Conservation (phyloP, 2,113 vertebrate species). For the Clarias batrachus region DNA sequence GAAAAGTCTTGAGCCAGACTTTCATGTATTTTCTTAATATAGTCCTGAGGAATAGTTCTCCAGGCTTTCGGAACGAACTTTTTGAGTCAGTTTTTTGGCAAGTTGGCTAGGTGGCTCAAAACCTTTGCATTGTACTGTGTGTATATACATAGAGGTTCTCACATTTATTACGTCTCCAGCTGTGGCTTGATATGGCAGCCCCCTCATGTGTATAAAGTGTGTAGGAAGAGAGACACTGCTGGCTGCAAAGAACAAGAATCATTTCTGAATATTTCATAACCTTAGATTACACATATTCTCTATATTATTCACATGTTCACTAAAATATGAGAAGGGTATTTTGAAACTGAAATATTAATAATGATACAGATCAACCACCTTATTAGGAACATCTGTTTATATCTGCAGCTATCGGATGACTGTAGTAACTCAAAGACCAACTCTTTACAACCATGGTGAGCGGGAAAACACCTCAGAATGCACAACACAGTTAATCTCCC, state of each 20-base stretch:
- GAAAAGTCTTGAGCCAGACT: too few species aligned
- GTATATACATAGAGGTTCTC: not conserved
- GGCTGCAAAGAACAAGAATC: not conserved
- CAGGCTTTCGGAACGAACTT: too few species aligned
- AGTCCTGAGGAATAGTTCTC: too few species aligned
- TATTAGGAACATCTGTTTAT: not conserved
- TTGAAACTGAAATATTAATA: not conserved
- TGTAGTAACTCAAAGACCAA: not conserved
- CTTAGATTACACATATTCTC: not conserved
- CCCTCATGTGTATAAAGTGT: slow-evolving; percentile 82
- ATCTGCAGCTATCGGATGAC: not conserved
- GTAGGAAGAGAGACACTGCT: not conserved
- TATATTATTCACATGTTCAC: not conserved
- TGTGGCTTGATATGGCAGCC: slow-evolving; percentile 78
- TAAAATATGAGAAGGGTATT: not conserved
- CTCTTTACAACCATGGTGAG: not conserved
- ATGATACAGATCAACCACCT: not conserved
- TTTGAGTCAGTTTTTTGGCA: too few species aligned
- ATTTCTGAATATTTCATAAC: not conserved
- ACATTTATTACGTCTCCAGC: slow-evolving; percentile 85
- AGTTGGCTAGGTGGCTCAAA: too few species aligned
- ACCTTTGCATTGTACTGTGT: too few species aligned
- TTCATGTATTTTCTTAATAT: too few species aligned
- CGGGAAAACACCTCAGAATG: not conserved
- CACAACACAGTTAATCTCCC: not conserved